These are phyloP conservation scores for Hypomesus transpacificus DNA, from an alignment of 2,113 vertebrate genomes.

Conservation along the genomic window DNA sequence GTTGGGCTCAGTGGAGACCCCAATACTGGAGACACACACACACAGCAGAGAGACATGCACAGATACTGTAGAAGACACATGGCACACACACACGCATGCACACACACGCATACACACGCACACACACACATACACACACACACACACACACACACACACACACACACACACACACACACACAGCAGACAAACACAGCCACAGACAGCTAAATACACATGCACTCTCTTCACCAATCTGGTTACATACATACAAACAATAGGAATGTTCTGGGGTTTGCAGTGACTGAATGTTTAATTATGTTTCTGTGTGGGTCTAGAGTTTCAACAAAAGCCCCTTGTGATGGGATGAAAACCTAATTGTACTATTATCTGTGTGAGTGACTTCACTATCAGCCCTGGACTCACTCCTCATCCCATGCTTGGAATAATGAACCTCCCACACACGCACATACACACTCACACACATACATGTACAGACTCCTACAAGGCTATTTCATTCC, in stretches of 20 bases:
- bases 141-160: neutral
- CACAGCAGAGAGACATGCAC: neutral
- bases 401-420: constrained; percentile 30
- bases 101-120: neutral
- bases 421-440: constrained; percentile 41
- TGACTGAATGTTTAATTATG: constrained; percentile 36
- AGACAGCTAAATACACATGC: neutral
- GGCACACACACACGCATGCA: neutral
- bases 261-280: neutral
- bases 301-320: constrained; percentile 23
- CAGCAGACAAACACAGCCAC: constrained; percentile 1
- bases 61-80: neutral
- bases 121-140: neutral
- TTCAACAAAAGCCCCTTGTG: constrained; percentile 35
- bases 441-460: neutral
- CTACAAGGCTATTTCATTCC: constrained; percentile 56
- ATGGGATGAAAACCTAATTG: constrained; percentile 37
- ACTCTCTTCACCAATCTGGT: neutral
- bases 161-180: neutral
- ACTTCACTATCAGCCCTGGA: constrained; percentile 50
- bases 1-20: constrained; percentile 24
- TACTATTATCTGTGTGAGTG: constrained; percentile 42
- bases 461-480: neutral
- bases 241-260: neutral
- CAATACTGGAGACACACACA: constrained; percentile 11